Base-by-base conservation (phyloP, 2,888 invertebrate species). In the Argyresthia goedartella region DNA sequence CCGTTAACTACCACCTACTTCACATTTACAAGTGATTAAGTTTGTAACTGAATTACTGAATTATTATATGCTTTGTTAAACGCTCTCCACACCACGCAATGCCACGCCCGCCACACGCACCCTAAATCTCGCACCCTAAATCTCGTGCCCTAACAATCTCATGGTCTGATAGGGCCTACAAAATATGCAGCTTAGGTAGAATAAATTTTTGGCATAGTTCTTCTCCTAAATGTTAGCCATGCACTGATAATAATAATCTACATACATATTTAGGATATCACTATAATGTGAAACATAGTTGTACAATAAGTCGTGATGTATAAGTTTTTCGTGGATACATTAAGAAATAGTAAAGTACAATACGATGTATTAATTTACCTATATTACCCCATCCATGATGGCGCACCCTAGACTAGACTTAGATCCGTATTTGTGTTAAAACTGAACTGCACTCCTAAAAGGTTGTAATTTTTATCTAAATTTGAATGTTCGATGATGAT, bases 401-500 rank as follows among this genome's bases (percentile, higher is more conserved):
- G 48, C 36, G 48, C 48, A 48, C 48, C 13, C 35, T 35, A 36
- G 36, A 35, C 15, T 46, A 48, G 1, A 25, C 35, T 35, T 35
- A 47, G 13, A 25, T 33, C 9, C 11, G 9, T 4, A 25, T 15
- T 34, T 14, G 49, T 25, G 33, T 16, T 6, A 2, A 33, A 44
- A 44, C 14, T 44, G 14, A 14, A 13, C 42, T 50, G 25, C 50
- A 35, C 50, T 34, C 34, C 14, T 51, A 11, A 46, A 45, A 25
- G n/a, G 8, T 49, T 14, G 25, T 34, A 8, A 11, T 7, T 44
- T 46, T 46, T 13, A 8, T 51, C 33, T 42, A 11, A 41, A 59
- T 71, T 82, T 85, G 85, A 85, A 85, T 85, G 85, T 86, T 86
- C 84, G 85, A 86, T 86, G 85, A 81, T 67, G 74, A 76, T 81